These are phyloP conservation scores for Pseudorasbora parva DNA, from an alignment of 2,113 vertebrate genomes.

Conservation along the genomic window DNA sequence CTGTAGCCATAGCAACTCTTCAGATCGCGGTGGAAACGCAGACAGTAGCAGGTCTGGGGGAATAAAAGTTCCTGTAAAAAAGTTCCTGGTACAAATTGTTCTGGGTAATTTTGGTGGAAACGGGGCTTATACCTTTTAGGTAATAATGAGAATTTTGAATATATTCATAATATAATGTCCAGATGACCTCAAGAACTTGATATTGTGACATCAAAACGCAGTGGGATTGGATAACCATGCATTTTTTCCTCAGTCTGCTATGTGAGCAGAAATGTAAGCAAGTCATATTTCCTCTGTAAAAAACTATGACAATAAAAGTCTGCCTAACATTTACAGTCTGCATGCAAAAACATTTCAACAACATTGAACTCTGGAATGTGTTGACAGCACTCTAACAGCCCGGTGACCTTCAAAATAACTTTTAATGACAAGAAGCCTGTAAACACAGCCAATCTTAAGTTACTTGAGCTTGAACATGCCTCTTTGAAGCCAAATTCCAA, in stretches of 20 bases:
- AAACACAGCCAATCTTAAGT: slow-evolving; percentile 38
- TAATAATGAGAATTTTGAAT: neutral
- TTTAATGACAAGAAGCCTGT: slow-evolving; percentile 42
- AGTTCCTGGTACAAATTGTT: too few relatives aligned
- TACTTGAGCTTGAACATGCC: slow-evolving; percentile 34
- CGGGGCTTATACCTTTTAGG: neutral
- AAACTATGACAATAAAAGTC: neutral
- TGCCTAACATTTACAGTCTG: slow-evolving; percentile 17
- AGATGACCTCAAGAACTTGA: neutral
- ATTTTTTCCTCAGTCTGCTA: neutral
- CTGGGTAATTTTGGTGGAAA: too few relatives aligned
- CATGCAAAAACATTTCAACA: neutral
- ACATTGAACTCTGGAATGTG: slow-evolving; percentile 1
- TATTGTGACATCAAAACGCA: neutral
- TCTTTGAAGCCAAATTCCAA: slow-evolving; percentile 23
- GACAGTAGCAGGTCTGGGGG: too few relatives aligned
- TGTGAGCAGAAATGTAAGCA: neutral
- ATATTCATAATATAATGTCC: neutral
- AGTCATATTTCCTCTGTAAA: neutral
- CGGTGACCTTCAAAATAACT: slow-evolving; percentile 47
- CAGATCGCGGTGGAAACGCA: too few relatives aligned
- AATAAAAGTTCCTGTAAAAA: too few relatives aligned
- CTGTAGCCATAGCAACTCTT: too few relatives aligned
- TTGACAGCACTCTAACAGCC: slow-evolving; percentile 7
- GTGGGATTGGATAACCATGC: neutral